Evolutionary conservation across 2,113 vertebrate species (phyloP).

Genomic region (Scartelaos histophorus): DNA sequence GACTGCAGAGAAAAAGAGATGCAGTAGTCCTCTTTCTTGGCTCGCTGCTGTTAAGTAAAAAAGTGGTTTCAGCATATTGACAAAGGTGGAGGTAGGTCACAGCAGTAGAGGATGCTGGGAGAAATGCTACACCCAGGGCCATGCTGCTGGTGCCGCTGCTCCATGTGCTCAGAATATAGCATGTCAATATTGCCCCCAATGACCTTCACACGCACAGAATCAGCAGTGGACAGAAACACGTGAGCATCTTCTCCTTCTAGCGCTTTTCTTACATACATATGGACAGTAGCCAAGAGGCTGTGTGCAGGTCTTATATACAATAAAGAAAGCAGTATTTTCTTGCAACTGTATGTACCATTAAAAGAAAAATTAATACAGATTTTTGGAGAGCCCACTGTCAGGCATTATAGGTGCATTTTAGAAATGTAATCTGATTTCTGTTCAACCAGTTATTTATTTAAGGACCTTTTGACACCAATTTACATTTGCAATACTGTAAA

Average conservation of each 20-base stretch:
- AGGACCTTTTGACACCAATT: background rate
- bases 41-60: constrained; percentile 41
- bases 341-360: background rate
- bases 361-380: background rate
- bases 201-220: constrained; percentile 49
- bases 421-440: background rate
- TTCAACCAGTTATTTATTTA: background rate
- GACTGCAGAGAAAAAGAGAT: constrained; percentile 43
- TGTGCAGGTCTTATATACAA: background rate
- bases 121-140: constrained; percentile 64
- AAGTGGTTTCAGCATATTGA: constrained; percentile 65
- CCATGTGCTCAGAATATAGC: constrained; percentile 52
- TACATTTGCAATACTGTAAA: too few species aligned
- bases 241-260: background rate
- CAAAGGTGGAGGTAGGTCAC: constrained; percentile 61
- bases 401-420: background rate
- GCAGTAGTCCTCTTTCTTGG: constrained; percentile 14
- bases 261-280: constrained; percentile 13
- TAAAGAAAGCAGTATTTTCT: background rate
- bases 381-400: background rate
- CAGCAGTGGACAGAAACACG: constrained; percentile 21
- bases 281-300: background rate
- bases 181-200: constrained; percentile 56
- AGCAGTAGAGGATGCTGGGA: constrained; percentile 38
- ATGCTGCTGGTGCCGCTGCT: constrained; percentile 26